These are phyloP conservation scores for Australoheros facetus DNA, from an alignment of 2,797 vertebrate genomes.

Conservation along the genomic window DNA sequence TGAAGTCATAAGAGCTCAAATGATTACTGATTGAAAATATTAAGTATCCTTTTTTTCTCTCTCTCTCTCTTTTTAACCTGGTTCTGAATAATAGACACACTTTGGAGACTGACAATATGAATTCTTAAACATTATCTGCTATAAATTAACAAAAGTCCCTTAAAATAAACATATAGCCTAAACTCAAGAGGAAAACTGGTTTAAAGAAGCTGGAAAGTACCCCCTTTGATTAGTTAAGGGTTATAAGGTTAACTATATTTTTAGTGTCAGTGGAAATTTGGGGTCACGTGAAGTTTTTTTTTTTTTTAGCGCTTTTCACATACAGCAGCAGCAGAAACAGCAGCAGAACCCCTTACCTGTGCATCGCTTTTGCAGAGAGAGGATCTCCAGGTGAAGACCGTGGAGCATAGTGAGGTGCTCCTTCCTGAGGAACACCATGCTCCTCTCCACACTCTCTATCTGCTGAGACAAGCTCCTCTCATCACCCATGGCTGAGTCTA, in stretches of 20 bases:
- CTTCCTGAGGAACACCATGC: constrained; percentile 91
- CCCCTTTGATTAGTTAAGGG: not conserved
- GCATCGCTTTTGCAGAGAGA: constrained; percentile 94
- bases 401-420: constrained; percentile 93
- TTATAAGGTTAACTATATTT: not conserved
- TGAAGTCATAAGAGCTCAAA: not conserved
- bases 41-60: no score
- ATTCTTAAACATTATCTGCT: not conserved
- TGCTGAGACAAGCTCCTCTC: constrained; percentile 86
- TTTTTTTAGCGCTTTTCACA: not conserved
- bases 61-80: no score
- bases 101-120: not conserved
- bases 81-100: not conserved
- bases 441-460: constrained; percentile 92
- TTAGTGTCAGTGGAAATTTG: not conserved
- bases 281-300: not conserved
- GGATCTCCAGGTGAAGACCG: constrained; percentile 94
- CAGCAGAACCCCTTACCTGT: constrained; percentile 81
- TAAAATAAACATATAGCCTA: not conserved
- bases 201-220: not conserved
- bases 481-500: constrained; percentile 84
- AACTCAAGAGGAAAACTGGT: not conserved
- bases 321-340: not conserved
- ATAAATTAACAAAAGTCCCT: not conserved
- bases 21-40: not conserved